Conservation (phyloP, 2,797 vertebrate species). For the Jordanella pulchra region DNA sequence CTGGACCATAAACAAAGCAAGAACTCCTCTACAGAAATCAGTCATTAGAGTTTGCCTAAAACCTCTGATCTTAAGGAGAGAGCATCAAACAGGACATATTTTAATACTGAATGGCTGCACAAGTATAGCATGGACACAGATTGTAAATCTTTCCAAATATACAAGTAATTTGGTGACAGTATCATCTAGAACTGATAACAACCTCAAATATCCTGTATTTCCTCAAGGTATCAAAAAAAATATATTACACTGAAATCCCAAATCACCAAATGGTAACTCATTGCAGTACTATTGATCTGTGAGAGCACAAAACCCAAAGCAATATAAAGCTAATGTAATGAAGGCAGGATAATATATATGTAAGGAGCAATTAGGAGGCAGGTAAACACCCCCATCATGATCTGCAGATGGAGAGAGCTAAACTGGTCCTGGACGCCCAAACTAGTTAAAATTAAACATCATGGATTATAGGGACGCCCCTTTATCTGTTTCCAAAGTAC, state of each 20-base stretch:
- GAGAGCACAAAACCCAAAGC: neutral
- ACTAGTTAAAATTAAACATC: neutral
- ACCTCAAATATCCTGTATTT: neutral
- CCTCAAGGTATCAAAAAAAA: neutral
- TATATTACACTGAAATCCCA: neutral
- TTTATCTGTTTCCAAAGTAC: conserved; percentile 27
- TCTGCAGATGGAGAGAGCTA: neutral
- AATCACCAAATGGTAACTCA: neutral
- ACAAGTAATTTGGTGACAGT: neutral
- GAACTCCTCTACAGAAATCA: neutral
- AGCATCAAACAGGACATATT: neutral
- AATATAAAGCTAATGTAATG: neutral
- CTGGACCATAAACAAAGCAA: neutral
- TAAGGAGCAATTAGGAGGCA: neutral
- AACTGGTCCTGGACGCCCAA: neutral
- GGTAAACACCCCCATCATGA: neutral
- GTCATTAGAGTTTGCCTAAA: neutral
- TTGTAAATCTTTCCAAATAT: neutral
- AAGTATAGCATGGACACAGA: neutral
- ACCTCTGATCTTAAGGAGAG: neutral
- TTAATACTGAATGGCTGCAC: neutral
- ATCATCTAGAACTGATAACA: conserved; percentile 5
- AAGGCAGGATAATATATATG: neutral
- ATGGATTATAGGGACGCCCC: neutral
- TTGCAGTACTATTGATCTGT: neutral